Base-by-base conservation (phyloP, 2,888 invertebrate species). In the Chrysotoxum bicinctum region DNA sequence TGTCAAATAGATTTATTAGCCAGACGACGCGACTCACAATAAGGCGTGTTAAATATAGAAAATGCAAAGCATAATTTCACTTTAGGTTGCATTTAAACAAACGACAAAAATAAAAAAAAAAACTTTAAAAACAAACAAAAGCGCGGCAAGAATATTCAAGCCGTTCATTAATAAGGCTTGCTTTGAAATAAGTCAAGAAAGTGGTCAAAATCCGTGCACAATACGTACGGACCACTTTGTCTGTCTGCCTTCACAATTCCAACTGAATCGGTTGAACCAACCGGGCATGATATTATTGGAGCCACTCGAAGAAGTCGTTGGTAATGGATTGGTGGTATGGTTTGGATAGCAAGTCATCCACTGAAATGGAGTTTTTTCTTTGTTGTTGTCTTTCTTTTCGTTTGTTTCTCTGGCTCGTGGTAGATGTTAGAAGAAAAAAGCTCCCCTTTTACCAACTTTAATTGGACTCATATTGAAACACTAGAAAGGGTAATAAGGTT, bases 241-340 rank as follows among this genome's bases (percentile, higher is more conserved):
- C 12, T 66, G 40, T 72, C 12, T 69, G 75, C 60, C 81, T 77
- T 72, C 73, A 73, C 54, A 54, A 85, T 73, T 35, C 69, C 72
- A 56, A 85, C 85, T 85, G 50, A 85, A 77, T 69, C 69, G 73
- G 68, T 69, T 76, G 54, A 32, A 30, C 45, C 62, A 81, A 70
- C 74, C 80, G 64, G 54, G 75, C 75, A 70, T 70, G 75, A 64
- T 81, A 81, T 81, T 76, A 21, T 30, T 56, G 45, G 54, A 32
- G 56, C 58, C 56, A 50, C 35, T 69, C 43, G 6, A 26, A 26
- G 45, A 50, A 26, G 70, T 43, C 8, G 37, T 21, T 58, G 30
- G 30, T 19, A n/a, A 16, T 19, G 45, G 54, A 12, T 26, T 77
- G 74, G 58, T 77, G 74, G 58, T 60, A 54, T 70, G 58, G 66